Conservation (phyloP, 2,797 vertebrate genomes). For the Argentina silus region DNA sequence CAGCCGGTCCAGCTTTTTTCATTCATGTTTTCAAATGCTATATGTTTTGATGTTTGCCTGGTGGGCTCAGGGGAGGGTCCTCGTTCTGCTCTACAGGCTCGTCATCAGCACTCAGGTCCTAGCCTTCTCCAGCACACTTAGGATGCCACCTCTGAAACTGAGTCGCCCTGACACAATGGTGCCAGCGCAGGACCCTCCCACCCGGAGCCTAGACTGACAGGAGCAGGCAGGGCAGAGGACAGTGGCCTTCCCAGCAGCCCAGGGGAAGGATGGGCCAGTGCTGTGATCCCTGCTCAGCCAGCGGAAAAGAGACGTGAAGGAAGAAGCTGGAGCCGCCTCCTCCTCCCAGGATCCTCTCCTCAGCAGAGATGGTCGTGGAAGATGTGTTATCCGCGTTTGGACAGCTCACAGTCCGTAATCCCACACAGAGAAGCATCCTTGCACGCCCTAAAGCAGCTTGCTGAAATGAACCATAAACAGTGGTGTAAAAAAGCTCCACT, state of each 20-base stretch:
- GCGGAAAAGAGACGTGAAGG: constrained; percentile 41
- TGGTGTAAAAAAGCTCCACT: not conserved
- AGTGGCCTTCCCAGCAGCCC: not conserved
- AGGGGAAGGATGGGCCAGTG: constrained; percentile 2
- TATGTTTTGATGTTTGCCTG: constrained; percentile 32
- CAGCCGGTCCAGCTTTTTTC: constrained; percentile 14
- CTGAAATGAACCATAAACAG: constrained; percentile 3
- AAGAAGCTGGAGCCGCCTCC: constrained; percentile 29
- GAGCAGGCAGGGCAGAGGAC: constrained; percentile 4
- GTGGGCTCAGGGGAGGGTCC: constrained; percentile 31
- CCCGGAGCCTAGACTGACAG: constrained; percentile 32
- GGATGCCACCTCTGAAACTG: constrained; percentile 41
- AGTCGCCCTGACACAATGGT: constrained; percentile 66
- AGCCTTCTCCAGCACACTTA: constrained; percentile 21
- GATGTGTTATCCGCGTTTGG: constrained; percentile 29
- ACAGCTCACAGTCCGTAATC: constrained; percentile 36
- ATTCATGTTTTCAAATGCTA: constrained; percentile 29
- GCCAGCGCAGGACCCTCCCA: constrained; percentile 48
- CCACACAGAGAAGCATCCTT: constrained; percentile 19
- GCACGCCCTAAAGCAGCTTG: constrained; percentile 1
- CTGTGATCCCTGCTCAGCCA: constrained; percentile 42
- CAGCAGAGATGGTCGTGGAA: not conserved
- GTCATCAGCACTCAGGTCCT: constrained; percentile 1
- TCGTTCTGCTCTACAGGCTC: not conserved
- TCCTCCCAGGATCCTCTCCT: constrained; percentile 2